Evolutionary conservation across 2,888 invertebrate genomes (phyloP).

Genomic region (Sylvicola cinctus): DNA sequence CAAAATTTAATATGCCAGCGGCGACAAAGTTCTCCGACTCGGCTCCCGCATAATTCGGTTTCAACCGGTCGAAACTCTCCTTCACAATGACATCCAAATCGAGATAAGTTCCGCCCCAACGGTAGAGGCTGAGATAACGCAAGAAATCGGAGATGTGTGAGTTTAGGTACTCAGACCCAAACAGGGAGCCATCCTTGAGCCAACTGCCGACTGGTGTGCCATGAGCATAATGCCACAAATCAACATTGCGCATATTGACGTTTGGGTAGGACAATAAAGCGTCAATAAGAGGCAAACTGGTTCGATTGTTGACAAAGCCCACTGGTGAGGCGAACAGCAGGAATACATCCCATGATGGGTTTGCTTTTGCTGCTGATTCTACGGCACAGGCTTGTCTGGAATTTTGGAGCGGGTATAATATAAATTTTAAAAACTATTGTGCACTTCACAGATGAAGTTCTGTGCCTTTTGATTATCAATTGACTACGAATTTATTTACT

Average conservation of each 20-base stretch:
- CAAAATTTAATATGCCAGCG: slow-evolving; percentile 45
- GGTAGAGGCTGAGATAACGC: slow-evolving; percentile 44
- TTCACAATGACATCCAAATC: slow-evolving; percentile 53
- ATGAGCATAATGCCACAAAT: slow-evolving; percentile 29
- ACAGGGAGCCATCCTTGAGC: slow-evolving; percentile 27
- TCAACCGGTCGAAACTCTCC: slow-evolving; percentile 31
- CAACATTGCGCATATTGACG: slow-evolving; percentile 28
- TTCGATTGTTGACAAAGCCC: neutral
- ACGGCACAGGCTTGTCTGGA: slow-evolving; percentile 21
- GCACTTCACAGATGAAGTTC: too few relatives aligned
- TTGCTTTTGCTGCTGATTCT: slow-evolving; percentile 21
- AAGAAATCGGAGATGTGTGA: slow-evolving; percentile 44
- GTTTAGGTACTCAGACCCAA: slow-evolving; percentile 31
- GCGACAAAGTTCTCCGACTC: slow-evolving; percentile 38
- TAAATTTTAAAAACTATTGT: too few relatives aligned
- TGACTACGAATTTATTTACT: too few relatives aligned
- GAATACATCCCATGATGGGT: slow-evolving; percentile 18
- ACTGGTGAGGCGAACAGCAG: slow-evolving; percentile 18
- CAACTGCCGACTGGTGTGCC: slow-evolving; percentile 35
- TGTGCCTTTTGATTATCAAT: too few relatives aligned
- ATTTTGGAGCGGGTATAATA: too few relatives aligned
- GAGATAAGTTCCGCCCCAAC: slow-evolving; percentile 56
- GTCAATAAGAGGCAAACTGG: slow-evolving; percentile 1
- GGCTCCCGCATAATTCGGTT: slow-evolving; percentile 38
- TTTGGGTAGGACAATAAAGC: slow-evolving; percentile 28